These are phyloP conservation scores for Tinea trinotella DNA, from an alignment of 2,888 invertebrate species.

Conservation along the genomic window DNA sequence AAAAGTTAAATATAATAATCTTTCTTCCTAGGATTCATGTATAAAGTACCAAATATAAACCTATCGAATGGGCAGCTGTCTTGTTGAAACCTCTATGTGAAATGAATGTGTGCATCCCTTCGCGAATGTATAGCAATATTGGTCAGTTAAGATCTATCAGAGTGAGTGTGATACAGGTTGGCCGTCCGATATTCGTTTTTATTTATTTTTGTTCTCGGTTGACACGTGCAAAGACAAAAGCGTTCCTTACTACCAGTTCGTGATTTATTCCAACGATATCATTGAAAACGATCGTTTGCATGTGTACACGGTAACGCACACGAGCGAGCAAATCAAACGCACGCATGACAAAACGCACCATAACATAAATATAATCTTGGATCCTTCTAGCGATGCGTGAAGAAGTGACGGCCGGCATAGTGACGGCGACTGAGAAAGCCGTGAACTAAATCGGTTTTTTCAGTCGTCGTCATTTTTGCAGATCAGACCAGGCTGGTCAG, in stretches of 20 bases:
- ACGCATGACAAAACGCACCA: constrained; percentile 21
- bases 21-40: no score
- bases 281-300: constrained; percentile 30
- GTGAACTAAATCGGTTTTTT: no score
- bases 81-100: no score
- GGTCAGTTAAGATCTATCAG: not conserved
- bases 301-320: constrained; percentile 27
- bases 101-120: no score
- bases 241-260: constrained; percentile 34
- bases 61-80: no score
- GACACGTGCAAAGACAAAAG: constrained; percentile 3
- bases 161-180: not conserved
- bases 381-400: no score
- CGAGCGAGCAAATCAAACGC: constrained; percentile 18
- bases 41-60: no score
- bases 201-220: not conserved
- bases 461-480: no score
- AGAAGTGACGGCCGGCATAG: no score
- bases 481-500: no score
- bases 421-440: no score
- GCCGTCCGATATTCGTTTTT: not conserved
- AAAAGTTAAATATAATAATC: no score
- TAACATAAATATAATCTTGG: not conserved
- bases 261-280: constrained; percentile 53
- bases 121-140: not conserved